Evolutionary conservation across 1,140 invertebrate genomes (phyloP), one percentile per base, ranked within the genome.

Genomic region (Tetraneura akinire): DNA sequence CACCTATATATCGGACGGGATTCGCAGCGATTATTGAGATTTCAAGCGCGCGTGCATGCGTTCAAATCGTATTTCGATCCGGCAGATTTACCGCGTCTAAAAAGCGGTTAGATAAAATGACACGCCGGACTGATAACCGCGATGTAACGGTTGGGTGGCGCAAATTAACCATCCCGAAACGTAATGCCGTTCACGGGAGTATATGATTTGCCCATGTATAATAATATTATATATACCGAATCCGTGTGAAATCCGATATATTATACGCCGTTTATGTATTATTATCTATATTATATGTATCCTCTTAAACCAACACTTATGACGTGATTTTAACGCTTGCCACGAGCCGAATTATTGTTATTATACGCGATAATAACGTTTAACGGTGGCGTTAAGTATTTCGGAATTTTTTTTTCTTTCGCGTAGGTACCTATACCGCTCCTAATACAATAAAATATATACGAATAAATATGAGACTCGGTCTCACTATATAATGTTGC

Each of bases 31-130:
- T 64, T 37, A 32, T 32, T 64, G 23, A 64, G 32, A 32, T 64
- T 5, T 32, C 14, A 37, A 14, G 6, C 13, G 60, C 51, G 29
- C 21, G 53, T 14, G 60, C 23, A 21, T 29, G 53, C 32, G 53
- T 76, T 76, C 14, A 76, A 76, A 76, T 55, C 64, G 64, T n/a
- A 14, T 78, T 78, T 78, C 74, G 74, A 78, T 78, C 23, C 74
- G 74, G 74, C 74, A 11, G 4, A 68, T 78, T 62, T 62, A 26
- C 51, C 71, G 74, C 55, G 74, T 78, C 51, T 78, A 78, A 78
- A 78, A 78, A 78, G 53, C 74, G 53, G 74, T 78, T 78, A 76
- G 71, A 76, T 45, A 16, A 23, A 68, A 68, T 68, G 64, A 23
- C 64, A 68, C 64, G 64, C 62, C 62, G 32, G 62, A 45, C 62